Evolutionary conservation across 1,140 invertebrate species (phyloP).

Genomic region (Odontomachus brunneus): DNA sequence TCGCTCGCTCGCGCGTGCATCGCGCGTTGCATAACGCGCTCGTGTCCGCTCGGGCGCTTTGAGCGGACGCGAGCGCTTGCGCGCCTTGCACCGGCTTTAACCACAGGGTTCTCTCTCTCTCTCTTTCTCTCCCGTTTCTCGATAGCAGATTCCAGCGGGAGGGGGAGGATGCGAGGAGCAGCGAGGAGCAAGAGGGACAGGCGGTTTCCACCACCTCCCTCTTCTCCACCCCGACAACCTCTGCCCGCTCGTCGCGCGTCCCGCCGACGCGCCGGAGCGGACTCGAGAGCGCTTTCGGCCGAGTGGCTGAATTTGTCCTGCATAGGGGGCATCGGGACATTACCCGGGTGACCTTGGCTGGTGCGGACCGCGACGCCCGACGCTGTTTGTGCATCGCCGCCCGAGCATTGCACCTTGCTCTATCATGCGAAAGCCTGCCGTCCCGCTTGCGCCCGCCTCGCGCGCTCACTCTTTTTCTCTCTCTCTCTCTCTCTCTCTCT

Average conservation of each 20-base stretch:
- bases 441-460: slow-evolving; percentile 20
- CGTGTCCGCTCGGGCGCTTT: slow-evolving; percentile 55
- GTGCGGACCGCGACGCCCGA: slow-evolving; percentile 77
- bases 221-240: neutral
- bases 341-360: slow-evolving; percentile 85
- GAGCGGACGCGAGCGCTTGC: slow-evolving; percentile 24
- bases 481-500: neutral
- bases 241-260: neutral
- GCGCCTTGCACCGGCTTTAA: slow-evolving; percentile 52
- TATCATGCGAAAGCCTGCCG: slow-evolving; percentile 77
- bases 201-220: neutral
- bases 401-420: slow-evolving; percentile 85
- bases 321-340: slow-evolving; percentile 86
- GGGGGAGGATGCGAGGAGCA: neutral
- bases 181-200: neutral
- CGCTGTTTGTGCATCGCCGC: slow-evolving; percentile 83
- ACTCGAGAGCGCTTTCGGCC: slow-evolving; percentile 69
- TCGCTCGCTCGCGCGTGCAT: slow-evolving; percentile 27
- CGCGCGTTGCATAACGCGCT: slow-evolving; percentile 75
- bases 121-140: slow-evolving; percentile 19
- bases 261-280: slow-evolving; percentile 22
- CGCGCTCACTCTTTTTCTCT: neutral
- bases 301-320: slow-evolving; percentile 84
- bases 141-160: slow-evolving; percentile 39
- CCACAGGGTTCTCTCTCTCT: slow-evolving; percentile 3